A percentile compares a stretch with the other conserved stretches of the same genome.
Conservation (phyloP, 2,113 vertebrate species). For the Campylomormyrus numenius region DNA sequence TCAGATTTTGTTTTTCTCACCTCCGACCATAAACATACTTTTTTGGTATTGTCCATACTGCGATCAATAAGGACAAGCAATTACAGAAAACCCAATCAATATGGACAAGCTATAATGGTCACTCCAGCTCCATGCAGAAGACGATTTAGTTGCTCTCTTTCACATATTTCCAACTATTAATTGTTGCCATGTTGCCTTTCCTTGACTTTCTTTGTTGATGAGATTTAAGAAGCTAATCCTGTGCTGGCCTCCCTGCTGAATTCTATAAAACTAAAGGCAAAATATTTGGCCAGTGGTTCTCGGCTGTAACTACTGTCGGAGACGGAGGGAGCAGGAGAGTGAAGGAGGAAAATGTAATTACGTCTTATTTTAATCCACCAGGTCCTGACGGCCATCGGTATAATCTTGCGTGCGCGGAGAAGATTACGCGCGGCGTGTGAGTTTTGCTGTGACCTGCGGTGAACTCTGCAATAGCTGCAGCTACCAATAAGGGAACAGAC, state of each 20-base stretch:
- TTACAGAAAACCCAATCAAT: neutral
- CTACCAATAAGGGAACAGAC: constrained; percentile 40
- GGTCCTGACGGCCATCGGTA: constrained; percentile 17
- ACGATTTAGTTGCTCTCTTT: neutral
- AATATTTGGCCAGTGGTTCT: neutral
- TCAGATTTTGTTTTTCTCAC: neutral
- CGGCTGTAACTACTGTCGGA: neutral
- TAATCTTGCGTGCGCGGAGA: constrained; percentile 31
- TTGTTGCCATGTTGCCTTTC: neutral
- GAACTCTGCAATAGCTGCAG: constrained; percentile 34
- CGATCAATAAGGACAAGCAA: neutral
- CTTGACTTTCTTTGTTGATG: neutral
- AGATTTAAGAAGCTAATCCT: neutral
- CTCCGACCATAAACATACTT: neutral
- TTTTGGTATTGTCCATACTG: neutral
- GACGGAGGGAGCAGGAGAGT: neutral
- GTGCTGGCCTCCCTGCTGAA: neutral
- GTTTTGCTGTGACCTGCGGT: constrained; percentile 31
- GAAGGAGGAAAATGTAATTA: constrained; percentile 2
- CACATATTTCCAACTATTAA: neutral
- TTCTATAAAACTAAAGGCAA: neutral
- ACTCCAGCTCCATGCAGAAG: neutral
- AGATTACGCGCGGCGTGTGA: constrained; percentile 29
- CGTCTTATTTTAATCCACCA: neutral
- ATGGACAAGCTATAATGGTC: neutral